Evolutionary conservation across 1,140 invertebrate species (phyloP).

Genomic region (Drosophila kohkoa): DNA sequence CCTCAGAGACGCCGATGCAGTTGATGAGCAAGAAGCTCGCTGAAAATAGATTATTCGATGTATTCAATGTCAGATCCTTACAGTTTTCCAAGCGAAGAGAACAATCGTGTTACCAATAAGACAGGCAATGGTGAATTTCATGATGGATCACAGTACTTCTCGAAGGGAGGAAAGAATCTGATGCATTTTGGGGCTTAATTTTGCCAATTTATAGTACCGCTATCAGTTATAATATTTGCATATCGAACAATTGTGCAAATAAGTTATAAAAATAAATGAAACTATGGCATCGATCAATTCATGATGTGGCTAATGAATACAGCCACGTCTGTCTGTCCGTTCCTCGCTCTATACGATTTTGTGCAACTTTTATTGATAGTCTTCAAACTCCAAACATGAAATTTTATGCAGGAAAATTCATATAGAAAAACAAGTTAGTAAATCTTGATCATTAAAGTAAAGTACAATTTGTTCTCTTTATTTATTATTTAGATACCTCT

Average conservation of each 20-base stretch:
- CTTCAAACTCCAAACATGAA: too few species aligned
- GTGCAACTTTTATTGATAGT: too few species aligned
- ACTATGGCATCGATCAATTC: background rate
- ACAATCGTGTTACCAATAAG: constrained; percentile 23
- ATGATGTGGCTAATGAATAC: too few species aligned
- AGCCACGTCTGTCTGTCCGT: background rate
- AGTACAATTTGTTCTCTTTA: too few species aligned
- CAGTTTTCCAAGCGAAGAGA: background rate
- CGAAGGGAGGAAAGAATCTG: constrained; percentile 9
- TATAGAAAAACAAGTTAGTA: too few species aligned
- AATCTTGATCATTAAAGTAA: too few species aligned
- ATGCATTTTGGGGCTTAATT: background rate
- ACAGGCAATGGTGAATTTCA: constrained; percentile 28
- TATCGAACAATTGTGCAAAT: constrained; percentile 26
- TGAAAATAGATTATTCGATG: background rate
- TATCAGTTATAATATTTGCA: background rate
- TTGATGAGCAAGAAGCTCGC: constrained; percentile 27
- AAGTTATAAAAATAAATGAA: constrained; percentile 4
- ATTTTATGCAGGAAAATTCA: too few species aligned
- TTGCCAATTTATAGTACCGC: background rate
- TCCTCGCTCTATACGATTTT: too few species aligned
- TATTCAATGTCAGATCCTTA: background rate
- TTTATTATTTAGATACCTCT: too few species aligned
- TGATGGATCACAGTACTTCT: constrained; percentile 9
- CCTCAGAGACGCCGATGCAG: background rate